Percentiles rank a stretch among this genome's conserved stretches.
phyloP scores from a whole-genome alignment of 2,888 invertebrate species.

The Eupithecia abbreviata region DNA sequence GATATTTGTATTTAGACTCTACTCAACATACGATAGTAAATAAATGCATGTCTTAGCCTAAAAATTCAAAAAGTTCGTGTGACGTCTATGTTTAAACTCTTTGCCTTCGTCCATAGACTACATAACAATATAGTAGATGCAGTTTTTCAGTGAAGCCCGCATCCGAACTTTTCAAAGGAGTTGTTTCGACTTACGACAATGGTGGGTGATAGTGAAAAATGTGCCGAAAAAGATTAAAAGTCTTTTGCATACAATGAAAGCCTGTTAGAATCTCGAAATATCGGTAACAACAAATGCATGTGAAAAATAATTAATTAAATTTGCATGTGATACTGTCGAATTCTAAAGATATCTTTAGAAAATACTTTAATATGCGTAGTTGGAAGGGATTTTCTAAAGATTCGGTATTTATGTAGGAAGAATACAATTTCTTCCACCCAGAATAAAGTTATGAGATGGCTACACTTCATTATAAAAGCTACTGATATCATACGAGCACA shows the following conservation, averaged over 20 bases:
- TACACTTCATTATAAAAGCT: neutral
- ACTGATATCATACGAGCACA: neutral
- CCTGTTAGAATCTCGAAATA: neutral
- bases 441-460: too few species aligned
- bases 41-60: too few species aligned
- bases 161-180: conserved; percentile 32
- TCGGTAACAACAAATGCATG: neutral
- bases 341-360: too few species aligned
- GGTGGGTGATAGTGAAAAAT: conserved; percentile 17
- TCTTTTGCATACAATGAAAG: neutral
- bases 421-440: too few species aligned
- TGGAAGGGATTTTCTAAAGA: too few species aligned
- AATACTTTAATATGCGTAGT: too few species aligned
- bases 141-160: conserved; percentile 26
- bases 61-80: neutral
- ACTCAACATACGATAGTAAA: too few species aligned
- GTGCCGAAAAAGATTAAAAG: conserved; percentile 4
- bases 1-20: too few species aligned
- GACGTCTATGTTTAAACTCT: conserved; percentile 1
- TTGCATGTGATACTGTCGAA: neutral
- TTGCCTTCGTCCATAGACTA: conserved; percentile 20
- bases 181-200: conserved; percentile 22
- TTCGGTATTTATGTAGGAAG: too few species aligned
- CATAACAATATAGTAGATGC: conserved; percentile 15
- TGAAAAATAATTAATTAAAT: neutral